Base-by-base conservation (phyloP, 2,888 invertebrate genomes). In the Quadriops clusia region DNA sequence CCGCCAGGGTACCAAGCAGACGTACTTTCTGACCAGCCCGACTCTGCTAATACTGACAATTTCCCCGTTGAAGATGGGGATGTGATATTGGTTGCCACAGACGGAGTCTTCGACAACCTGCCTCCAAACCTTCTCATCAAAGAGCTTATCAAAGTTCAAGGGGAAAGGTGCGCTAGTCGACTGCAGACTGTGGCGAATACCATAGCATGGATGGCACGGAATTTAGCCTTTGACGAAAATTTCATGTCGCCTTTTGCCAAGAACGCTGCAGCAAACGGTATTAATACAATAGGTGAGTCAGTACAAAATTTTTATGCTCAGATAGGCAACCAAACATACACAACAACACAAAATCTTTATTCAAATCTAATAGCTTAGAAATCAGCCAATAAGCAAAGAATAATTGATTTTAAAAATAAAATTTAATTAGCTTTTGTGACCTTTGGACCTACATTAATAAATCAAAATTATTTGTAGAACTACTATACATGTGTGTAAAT, bases 41-140 rank as follows among this genome's bases (percentile, higher is more conserved):
- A 91, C 51, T 81, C 89, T 27, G 93, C 94, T 11, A 84, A 86
- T 41, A 85, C 83, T 21, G 76, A 84, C 12, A 81, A 85, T 56
- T 89, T 93, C 59, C 74, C 76, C 3, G 89, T 86, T 4, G 80
- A 86, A 60, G 84, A 90, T 53, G 93, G 94, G 28, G 95, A 95
- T 63, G 86, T 89, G 30, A 87, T 95, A 51, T 70, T 95, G 20
- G 75, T 95, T 31, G 97, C 94, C 13, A 97, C 97, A 1, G 97
- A 98, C 64, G 97, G 97, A 30, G 86, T 98, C 32, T 98, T 97
- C 65, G 97, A 98, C 66, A 97, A 97, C 65, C 80, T 97, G 49
- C 91, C 93, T 37, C 90, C 90, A 51, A 78, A 81, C 43, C 72
- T 93, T 56, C 73, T 97, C 50, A 69, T 94, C 45, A 79, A 82